Evolutionary conservation across 2,888 invertebrate species (phyloP).

Genomic region (Idaea straminata): DNA sequence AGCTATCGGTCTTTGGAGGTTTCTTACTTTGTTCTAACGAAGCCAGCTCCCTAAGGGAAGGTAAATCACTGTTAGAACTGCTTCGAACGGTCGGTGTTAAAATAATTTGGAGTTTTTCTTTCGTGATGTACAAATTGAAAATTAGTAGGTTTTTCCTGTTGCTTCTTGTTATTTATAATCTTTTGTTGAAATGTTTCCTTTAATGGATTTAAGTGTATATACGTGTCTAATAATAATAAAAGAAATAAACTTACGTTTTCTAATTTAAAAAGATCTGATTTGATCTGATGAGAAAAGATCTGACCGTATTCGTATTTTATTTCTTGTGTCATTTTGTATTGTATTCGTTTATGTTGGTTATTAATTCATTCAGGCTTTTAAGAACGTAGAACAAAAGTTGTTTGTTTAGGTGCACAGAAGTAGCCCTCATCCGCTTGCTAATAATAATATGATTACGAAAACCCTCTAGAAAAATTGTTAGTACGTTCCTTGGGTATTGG

Average conservation of each 20-base stretch:
- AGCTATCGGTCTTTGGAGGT: conserved; percentile 9
- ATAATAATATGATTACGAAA: too few species aligned
- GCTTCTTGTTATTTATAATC: neutral
- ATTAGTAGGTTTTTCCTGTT: neutral
- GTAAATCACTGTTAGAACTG: conserved; percentile 9
- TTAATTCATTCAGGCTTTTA: too few species aligned
- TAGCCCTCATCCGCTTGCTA: too few species aligned
- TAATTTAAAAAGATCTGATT: neutral
- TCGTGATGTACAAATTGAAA: neutral
- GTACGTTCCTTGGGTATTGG: too few species aligned
- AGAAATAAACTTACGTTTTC: neutral
- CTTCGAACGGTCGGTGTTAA: conserved; percentile 7
- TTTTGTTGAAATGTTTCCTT: neutral
- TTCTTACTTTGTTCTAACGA: conserved; percentile 11
- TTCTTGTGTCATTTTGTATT: too few species aligned
- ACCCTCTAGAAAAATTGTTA: too few species aligned
- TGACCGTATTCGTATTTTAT: too few species aligned
- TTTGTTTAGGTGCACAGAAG: too few species aligned
- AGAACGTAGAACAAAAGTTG: too few species aligned
- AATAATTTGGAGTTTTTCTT: neutral
- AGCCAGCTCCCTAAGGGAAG: conserved; percentile 10
- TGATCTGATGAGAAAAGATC: too few species aligned
- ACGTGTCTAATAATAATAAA: neutral
- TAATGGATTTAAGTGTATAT: neutral
- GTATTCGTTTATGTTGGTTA: too few species aligned